phyloP scores from a whole-genome alignment of 2,888 invertebrate species.

The Lithophane ornitopus region DNA sequence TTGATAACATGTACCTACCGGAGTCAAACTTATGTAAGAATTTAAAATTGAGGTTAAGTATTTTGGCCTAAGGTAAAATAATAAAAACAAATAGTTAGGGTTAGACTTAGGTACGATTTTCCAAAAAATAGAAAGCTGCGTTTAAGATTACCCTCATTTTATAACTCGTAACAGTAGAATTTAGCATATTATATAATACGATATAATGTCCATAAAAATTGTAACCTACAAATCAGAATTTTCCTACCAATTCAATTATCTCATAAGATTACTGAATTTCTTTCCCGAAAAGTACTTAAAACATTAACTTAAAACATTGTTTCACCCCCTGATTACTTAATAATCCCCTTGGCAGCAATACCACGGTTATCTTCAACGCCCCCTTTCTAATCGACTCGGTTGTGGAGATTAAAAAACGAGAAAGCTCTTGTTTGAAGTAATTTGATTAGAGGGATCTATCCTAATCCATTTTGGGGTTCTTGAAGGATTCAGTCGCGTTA shows the following conservation, averaged over 20 bases:
- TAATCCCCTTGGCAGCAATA: slow-evolving; percentile 29
- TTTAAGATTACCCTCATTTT: background rate
- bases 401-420: slow-evolving; percentile 57
- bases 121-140: background rate
- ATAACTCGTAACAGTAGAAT: no score
- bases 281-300: background rate
- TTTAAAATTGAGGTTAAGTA: background rate
- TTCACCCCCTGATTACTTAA: slow-evolving; percentile 32
- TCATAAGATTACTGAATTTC: background rate
- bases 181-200: background rate
- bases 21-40: background rate
- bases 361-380: slow-evolving; percentile 35
- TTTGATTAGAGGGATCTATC: slow-evolving; percentile 56
- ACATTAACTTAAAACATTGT: background rate
- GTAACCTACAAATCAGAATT: background rate
- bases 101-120: background rate
- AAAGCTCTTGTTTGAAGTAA: slow-evolving; percentile 59
- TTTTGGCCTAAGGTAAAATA: background rate
- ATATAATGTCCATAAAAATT: background rate
- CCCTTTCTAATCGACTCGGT: slow-evolving; percentile 49
- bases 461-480: slow-evolving; percentile 56
- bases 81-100: background rate
- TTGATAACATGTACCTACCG: background rate
- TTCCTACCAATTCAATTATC: background rate
- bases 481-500: slow-evolving; percentile 40